Evolutionary conservation across 2,113 vertebrate species (phyloP), one percentile per base, ranked within the genome.

Genomic region (Alexandromys fortis): DNA sequence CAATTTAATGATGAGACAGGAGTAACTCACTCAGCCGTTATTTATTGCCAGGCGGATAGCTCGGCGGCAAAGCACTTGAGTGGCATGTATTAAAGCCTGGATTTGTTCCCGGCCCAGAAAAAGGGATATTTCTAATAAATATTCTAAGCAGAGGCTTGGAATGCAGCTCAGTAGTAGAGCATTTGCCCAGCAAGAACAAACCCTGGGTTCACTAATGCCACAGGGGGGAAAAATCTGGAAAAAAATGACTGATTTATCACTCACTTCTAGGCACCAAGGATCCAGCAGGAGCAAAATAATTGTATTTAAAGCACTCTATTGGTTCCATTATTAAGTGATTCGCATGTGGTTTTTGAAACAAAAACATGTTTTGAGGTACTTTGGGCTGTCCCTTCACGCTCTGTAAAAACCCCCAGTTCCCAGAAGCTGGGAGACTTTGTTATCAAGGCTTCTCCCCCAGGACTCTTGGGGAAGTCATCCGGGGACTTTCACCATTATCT

Each of bases 1-100:
- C 30, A 73, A 47, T 89, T 92, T 87, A 87, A 88, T 52, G 38
- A 77, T 42, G 65, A 68, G 79, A 86, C 45, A 77, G 77, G 85
- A 95, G 88, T 81, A 58, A 94, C 86, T 96, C 33, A 77, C 67
- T 81, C 76, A 86, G 30, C 70, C 38, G 73, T 65, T 68, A 79
- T 45, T 86, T 95, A 67, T 17, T 93, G 35, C n/a, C 52, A 61
- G 70, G 70, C 3, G 24, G 13, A 58, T 52, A 38, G 68, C 86
- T 58, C 35, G 4, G 35, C 42, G 49, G 24, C 49, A 19, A 72
- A 42, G 47, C 86, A 19, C 24, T 42, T 28, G 70, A 75, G 14
- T 75, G 72, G 26, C 52, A 61, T 33, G 30, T 30, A 42, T 42
- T 26, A 73, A 75, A n/a, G 35, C 68, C 68, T 73, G 86, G 86